These are phyloP conservation scores for Metalampra italica DNA, from an alignment of 2,888 invertebrate species.

Conservation along the genomic window DNA sequence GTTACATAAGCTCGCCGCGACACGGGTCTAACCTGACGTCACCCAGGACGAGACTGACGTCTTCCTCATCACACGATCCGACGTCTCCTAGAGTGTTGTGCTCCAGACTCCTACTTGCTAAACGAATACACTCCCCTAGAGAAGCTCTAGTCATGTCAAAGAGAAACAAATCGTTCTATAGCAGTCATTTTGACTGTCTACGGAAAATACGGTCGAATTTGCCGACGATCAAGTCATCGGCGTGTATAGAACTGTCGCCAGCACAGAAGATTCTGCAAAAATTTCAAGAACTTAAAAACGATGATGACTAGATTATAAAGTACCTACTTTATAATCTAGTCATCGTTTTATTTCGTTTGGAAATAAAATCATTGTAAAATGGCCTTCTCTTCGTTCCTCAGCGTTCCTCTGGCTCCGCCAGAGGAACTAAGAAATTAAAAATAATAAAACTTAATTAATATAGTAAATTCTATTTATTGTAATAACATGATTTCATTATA, in stretches of 20 bases:
- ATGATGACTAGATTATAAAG: slow-evolving; percentile 23
- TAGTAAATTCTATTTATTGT: too few species aligned
- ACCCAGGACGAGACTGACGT: slow-evolving; percentile 31
- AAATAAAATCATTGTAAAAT: too few species aligned
- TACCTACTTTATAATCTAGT: not conserved
- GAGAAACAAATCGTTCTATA: slow-evolving; percentile 14
- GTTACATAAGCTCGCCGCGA: slow-evolving; percentile 49
- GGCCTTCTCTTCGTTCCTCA: too few species aligned
- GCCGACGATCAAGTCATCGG: slow-evolving; percentile 40
- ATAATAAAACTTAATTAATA: not conserved
- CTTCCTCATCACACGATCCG: slow-evolving; percentile 41
- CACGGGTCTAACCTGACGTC: slow-evolving; percentile 43
- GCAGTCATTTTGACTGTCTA: slow-evolving; percentile 7
- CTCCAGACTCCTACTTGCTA: slow-evolving; percentile 41
- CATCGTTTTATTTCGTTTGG: too few species aligned
- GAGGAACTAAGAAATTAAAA: too few species aligned
- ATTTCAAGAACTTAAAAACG: slow-evolving; percentile 44
- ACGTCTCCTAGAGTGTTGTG: slow-evolving; percentile 48
- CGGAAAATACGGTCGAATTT: slow-evolving; percentile 25
- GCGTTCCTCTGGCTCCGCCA: too few species aligned
- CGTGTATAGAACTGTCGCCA: slow-evolving; percentile 34
- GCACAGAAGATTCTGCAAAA: slow-evolving; percentile 53
- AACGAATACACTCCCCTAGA: slow-evolving; percentile 28
- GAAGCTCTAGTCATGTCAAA: slow-evolving; percentile 25
- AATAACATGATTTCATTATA: too few species aligned